These are phyloP conservation scores for Arctopsyche grandis DNA, from an alignment of 1,140 invertebrate species.

Conservation along the genomic window DNA sequence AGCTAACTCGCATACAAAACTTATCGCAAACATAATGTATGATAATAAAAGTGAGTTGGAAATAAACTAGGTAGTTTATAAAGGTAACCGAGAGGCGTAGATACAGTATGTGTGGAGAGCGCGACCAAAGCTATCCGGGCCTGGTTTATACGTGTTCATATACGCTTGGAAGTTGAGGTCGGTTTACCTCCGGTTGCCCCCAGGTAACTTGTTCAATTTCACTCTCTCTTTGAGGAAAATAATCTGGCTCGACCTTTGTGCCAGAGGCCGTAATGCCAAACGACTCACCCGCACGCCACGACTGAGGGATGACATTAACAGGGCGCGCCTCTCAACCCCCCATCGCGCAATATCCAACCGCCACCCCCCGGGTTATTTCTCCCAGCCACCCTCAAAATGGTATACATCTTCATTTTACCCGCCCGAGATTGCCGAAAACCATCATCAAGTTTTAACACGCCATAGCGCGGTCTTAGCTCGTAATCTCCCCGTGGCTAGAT, in stretches of 20 bases:
- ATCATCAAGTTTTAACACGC: neutral
- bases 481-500: neutral
- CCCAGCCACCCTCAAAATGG: neutral
- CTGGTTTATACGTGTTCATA: too few species aligned
- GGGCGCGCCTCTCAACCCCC: neutral
- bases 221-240: slow-evolving; percentile 46
- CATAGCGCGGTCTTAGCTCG: neutral
- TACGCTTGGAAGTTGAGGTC: neutral
- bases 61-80: too few species aligned
- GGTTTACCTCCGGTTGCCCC: slow-evolving; percentile 25
- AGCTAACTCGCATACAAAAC: too few species aligned
- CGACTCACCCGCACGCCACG: slow-evolving; percentile 18
- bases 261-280: slow-evolving; percentile 28
- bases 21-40: too few species aligned
- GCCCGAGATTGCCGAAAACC: slow-evolving; percentile 31
- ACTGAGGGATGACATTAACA: slow-evolving; percentile 31
- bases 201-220: slow-evolving; percentile 49
- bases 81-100: too few species aligned
- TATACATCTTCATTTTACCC: slow-evolving; percentile 19
- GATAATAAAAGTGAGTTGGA: too few species aligned
- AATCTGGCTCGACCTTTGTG: slow-evolving; percentile 48
- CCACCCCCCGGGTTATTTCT: neutral
- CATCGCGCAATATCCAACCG: neutral
- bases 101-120: too few species aligned
- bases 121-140: too few species aligned